Evolutionary conservation across 2,888 invertebrate species (phyloP), one percentile per base, ranked within the genome.

Genomic region (Dicyrtomina minuta): DNA sequence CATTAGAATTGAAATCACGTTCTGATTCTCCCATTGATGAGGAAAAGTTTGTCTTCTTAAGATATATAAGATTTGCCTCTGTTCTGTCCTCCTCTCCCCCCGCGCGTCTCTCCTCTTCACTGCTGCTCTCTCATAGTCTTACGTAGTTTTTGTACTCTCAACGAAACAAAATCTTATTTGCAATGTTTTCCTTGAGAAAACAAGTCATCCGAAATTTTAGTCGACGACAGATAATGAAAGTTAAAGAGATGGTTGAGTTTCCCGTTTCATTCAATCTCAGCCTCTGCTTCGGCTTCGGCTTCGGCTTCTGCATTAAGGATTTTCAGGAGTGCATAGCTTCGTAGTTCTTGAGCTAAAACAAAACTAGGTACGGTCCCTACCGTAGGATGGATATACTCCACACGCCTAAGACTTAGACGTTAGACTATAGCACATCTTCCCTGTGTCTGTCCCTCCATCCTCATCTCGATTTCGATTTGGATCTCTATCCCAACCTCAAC

Each of bases 1-100:
- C 70, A 75, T 77, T 75, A 71, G 74, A 74, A 77, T 77, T 71
- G 68, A 74, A 74, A 73, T 75, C 77, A 77, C 77, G 77, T 77
- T 61, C 65, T 64, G 72, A 73, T 72, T 73, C 75, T 75, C 68
- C 65, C 71, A 64, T 51, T 64, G 64, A 64, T 27, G 24, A 26
- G 49, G 51, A 62, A 74, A 76, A 74, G 74, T 43, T 58, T 39
- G 49, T 46, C 39, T 64, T 61, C 51, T 51, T 20, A 17, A 27
- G 15, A 58, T n/a, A 20, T 51, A 22, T 33, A 51, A 8, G 22
- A 51, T 4, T n/a, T 17, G 17, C 3, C 22, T 53, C 51, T 53
- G 20, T 20, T 26, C 53, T n/a, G 26, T 56, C 27, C 27, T 24
- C 26, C 4, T 56, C 56, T 27, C 33, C 33, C 17, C 33, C 33